Evolutionary conservation across 2,888 invertebrate genomes (phyloP), one percentile per base, ranked within the genome.

Genomic region (Mythimna vitellina): DNA sequence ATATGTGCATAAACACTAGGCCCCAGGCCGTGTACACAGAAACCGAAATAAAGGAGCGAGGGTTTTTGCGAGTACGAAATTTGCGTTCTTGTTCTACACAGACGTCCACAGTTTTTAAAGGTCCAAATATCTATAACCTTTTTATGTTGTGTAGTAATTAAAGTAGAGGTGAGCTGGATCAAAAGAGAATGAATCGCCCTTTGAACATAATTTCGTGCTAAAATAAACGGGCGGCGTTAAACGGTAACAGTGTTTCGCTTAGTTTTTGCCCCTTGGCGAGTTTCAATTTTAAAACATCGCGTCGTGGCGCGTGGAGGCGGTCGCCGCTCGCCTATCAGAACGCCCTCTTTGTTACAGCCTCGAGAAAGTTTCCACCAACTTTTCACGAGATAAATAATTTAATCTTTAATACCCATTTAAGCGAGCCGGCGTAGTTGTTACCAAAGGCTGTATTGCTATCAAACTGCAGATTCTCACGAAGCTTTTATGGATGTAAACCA

Each of bases 371-470:
- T 89, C 87, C 82, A 86, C 80, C 80, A 94, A 93, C 91, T 94
- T 93, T 92, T 87, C 85, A 78, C 84, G 89, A 92, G 92, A 93
- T 94, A 94, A 94, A 94, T 95, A 92, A 93, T 93, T 94, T 93
- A 92, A 93, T 93, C 89, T 93, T 92, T 92, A 93, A 94, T 93
- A 92, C 89, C 92, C 91, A 91, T 92, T 94, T 92, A 92, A 92
- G 90, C 89, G 90, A 89, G 87, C 88, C 86, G 87, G 86, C 85
- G 87, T 89, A 89, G 87, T 89, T 89, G 86, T 86, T 89, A 87
- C 89, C 87, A 81, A 87, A 88, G 87, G 84, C 88, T 87, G 87
- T 90, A 89, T 89, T 87, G 89, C 89, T 89, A 90, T 90, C 90
- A 91, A 90, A 91, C 89, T 90, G 89, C 83, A 90, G 88, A 87